phyloP scores from a whole-genome alignment of 2,797 vertebrate species.

The Limnodromus scolopaceus region DNA sequence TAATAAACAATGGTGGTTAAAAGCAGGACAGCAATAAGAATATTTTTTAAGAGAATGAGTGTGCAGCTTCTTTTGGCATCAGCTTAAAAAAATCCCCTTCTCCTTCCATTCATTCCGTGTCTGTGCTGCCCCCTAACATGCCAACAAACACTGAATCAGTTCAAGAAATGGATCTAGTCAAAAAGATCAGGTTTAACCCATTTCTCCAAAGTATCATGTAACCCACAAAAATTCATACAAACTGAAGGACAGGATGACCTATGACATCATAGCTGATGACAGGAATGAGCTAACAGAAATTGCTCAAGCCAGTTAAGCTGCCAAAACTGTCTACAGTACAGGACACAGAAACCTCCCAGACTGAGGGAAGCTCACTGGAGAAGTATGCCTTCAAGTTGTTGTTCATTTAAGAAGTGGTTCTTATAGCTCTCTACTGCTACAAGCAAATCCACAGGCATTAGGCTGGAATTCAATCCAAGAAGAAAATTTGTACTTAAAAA shows the following conservation, averaged over 20 bases:
- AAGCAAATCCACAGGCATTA: neutral
- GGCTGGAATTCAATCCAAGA: neutral
- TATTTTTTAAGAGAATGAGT: neutral
- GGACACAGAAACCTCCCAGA: neutral
- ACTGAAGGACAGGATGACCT: neutral
- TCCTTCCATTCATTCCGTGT: accelerated
- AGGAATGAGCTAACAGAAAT: neutral
- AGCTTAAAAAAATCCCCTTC: neutral
- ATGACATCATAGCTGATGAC: neutral
- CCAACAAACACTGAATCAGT: neutral
- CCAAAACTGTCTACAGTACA: neutral
- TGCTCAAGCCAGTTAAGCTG: neutral
- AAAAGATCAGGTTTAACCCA: neutral
- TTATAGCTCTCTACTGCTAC: neutral
- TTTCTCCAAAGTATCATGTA: neutral
- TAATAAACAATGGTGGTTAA: neutral
- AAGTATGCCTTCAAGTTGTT: neutral
- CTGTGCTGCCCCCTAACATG: neutral
- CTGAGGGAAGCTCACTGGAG: neutral
- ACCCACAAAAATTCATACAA: neutral
- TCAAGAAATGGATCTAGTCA: neutral
- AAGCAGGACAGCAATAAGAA: neutral
- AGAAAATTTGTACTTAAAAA: neutral
- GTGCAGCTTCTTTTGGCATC: neutral
- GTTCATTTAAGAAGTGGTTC: neutral